phyloP scores from a whole-genome alignment of 2,888 invertebrate species.

The Fragum sueziense region DNA sequence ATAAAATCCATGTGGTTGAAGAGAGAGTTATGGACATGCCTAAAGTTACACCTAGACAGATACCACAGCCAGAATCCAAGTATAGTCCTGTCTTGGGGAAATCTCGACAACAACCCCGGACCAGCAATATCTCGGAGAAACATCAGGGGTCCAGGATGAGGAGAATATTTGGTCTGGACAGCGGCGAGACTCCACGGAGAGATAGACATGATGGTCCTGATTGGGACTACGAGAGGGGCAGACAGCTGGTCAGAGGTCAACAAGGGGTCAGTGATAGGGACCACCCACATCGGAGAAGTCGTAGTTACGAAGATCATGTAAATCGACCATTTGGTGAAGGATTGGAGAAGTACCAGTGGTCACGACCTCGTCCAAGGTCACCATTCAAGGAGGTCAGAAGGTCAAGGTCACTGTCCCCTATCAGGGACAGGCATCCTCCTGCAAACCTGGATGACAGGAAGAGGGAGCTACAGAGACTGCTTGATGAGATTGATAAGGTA shows the following conservation, averaged over 20 bases:
- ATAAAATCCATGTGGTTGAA: slow-evolving; percentile 5
- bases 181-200: background rate
- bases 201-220: background rate
- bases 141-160: background rate
- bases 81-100: background rate
- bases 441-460: slow-evolving; percentile 1
- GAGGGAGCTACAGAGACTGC: background rate
- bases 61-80: background rate
- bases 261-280: slow-evolving; percentile 13
- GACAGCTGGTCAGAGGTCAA: slow-evolving; percentile 6
- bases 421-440: background rate
- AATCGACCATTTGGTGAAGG: background rate
- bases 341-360: slow-evolving; percentile 36
- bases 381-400: slow-evolving; percentile 38
- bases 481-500: slow-evolving; percentile 35
- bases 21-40: slow-evolving; percentile 40
- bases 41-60: slow-evolving; percentile 33
- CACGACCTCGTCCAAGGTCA: background rate
- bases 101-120: background rate
- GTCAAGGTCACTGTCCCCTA: slow-evolving; percentile 56
- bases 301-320: background rate
- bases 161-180: background rate
- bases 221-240: slow-evolving; percentile 16
- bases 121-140: background rate
- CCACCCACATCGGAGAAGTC: background rate